Evolutionary conservation across 2,797 vertebrate species (phyloP), one percentile per base, ranked within the genome.

Genomic region (Syngnathus rostellatus): DNA sequence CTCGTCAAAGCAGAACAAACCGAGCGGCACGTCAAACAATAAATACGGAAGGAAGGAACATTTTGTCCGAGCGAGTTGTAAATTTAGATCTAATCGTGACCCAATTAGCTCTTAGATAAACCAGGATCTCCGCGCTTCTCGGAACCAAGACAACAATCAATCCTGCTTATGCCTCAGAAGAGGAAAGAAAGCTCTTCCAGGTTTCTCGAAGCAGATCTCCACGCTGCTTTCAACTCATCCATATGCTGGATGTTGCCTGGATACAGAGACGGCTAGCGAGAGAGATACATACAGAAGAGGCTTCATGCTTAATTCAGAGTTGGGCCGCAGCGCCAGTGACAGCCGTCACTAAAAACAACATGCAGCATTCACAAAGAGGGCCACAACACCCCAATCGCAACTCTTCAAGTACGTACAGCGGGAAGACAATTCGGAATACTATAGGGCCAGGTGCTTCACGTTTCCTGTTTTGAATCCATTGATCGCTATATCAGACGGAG

Each of bases 361-460:
- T 89, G 88, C 87, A 87, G 78, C 82, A 86, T 85, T 86, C 80
- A 77, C 80, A 70, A 76, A 75, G 68, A 76, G 66, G 75, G 74
- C 75, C 63, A 38, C 63, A 37, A 74, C 70, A 74, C 70, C 66
- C 68, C 71, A 75, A 74, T 85, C 82, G 75, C 74, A 81, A 86
- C 77, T 76, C 78, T 83, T 87, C 81, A 85, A 86, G 81, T 85
- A 79, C 75, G 81, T 85, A 79, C 75, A 85, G 75, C 48, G 81
- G 87, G 87, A 86, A 86, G 86, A 85, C 77, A 16, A 68, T 73
- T 78, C 75, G 67, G 83, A 79, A 73, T 48, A 75, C 70, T 61
- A 6, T 61, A 23, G 74, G 65, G 16, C 65, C 71, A 71, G 75
- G 72, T 81, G 73, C 67, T 73, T 79, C 74, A 75, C 53, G 71